Evolutionary conservation across 2,797 vertebrate genomes (phyloP).

Genomic region (Telmatherina bonti): DNA sequence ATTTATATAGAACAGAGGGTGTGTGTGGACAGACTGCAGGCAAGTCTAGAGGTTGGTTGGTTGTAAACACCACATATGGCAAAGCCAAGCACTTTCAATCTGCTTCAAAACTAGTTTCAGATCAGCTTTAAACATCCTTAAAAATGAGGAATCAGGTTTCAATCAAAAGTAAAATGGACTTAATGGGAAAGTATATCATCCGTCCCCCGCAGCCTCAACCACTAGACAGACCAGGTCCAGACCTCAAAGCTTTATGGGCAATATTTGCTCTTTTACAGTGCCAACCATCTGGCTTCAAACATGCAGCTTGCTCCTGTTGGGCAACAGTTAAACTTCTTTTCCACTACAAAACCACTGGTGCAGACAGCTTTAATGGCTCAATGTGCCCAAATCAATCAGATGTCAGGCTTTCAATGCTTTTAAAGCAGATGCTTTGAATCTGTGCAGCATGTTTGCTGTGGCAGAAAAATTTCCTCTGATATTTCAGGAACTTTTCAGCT

Average conservation of each 20-base stretch:
- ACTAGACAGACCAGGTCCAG: constrained; percentile 44
- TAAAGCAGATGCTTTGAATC: no score
- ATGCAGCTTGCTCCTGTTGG: constrained; percentile 57
- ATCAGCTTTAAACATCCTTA: background rate
- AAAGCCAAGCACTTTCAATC: background rate
- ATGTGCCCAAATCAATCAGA: background rate
- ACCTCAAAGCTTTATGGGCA: constrained; percentile 43
- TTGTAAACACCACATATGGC: background rate
- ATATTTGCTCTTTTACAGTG: constrained; percentile 48
- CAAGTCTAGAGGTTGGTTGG: background rate
- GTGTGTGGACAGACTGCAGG: background rate
- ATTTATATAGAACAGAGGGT: constrained; percentile 4
- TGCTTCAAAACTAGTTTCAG: background rate
- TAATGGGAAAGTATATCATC: constrained; percentile 19
- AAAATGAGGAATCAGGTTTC: constrained; percentile 12
- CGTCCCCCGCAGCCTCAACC: constrained; percentile 5
- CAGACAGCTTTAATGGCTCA: background rate
- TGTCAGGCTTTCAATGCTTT: constrained; percentile 9
- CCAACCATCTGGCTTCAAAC: constrained; percentile 64
- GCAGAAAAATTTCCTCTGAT: no score
- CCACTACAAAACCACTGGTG: constrained; percentile 19
- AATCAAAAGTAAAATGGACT: constrained; percentile 7
- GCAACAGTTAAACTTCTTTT: constrained; percentile 45
- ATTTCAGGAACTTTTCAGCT: background rate
- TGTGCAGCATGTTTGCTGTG: no score